A percentile compares a stretch with the other conserved stretches of the same genome.
These are phyloP conservation scores for Theocolax elegans DNA, from an alignment of 1,140 invertebrate genomes.

Conservation along the genomic window DNA sequence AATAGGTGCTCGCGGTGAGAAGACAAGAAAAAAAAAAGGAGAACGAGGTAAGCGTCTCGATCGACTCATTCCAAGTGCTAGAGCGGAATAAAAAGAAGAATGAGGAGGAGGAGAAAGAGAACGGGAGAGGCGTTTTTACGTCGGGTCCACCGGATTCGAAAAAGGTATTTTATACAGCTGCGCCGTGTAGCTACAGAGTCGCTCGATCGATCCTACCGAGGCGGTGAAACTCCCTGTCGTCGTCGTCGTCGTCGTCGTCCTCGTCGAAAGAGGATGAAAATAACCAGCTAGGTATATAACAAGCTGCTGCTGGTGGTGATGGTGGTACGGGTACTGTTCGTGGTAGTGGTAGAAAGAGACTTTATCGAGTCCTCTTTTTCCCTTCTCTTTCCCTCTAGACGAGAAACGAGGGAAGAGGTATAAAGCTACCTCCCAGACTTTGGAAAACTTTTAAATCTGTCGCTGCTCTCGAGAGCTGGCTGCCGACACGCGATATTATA, in stretches of 20 bases:
- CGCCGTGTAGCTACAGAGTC: background rate
- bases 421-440: slow-evolving; percentile 27
- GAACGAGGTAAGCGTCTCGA: too few relatives aligned
- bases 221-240: slow-evolving; percentile 40
- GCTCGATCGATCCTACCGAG: slow-evolving; percentile 51
- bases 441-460: slow-evolving; percentile 50
- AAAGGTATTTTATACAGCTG: slow-evolving; percentile 9
- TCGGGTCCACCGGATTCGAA: slow-evolving; percentile 11
- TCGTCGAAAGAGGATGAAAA: slow-evolving; percentile 26
- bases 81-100: slow-evolving; percentile 43
- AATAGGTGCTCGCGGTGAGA: background rate
- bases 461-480: slow-evolving; percentile 38
- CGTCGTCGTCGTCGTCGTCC: slow-evolving; percentile 27
- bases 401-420: too few relatives aligned
- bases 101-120: slow-evolving; percentile 45
- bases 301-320: slow-evolving; percentile 17
- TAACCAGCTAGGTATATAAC: too few relatives aligned
- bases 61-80: too few relatives aligned
- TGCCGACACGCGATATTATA: slow-evolving; percentile 48
- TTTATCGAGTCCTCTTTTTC: too few relatives aligned
- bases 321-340: slow-evolving; percentile 25
- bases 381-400: too few relatives aligned
- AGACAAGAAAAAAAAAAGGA: slow-evolving; percentile 8
- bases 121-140: slow-evolving; percentile 48
- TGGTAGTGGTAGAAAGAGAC: slow-evolving; percentile 6